Percentiles rank a stretch among this genome's conserved stretches.
phyloP scores from a whole-genome alignment of 2,113 vertebrate genomes.

The Bubo bubo region DNA sequence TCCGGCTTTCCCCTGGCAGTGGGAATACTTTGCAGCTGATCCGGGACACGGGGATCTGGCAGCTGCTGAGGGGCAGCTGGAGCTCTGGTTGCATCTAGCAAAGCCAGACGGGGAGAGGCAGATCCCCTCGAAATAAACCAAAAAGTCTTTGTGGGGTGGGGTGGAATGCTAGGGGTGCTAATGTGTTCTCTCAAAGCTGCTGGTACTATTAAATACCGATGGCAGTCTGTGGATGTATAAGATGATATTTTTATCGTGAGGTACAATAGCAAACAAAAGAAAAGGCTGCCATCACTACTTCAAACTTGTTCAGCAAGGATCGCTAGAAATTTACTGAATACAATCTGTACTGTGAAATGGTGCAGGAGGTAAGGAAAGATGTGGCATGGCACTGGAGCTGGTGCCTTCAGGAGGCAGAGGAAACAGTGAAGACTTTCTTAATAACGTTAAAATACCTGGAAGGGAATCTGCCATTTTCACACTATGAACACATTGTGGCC shows the following conservation, averaged over 20 bases:
- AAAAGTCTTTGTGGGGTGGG: neutral
- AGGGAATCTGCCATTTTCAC: neutral
- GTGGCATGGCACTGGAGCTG: accelerated
- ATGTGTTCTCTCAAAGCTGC: neutral
- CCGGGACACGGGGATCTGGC: neutral
- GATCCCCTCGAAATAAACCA: neutral
- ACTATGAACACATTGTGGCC: accelerated
- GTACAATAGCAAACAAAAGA: neutral
- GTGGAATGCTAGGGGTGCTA: neutral
- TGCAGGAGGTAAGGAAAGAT: neutral
- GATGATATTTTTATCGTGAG: neutral
- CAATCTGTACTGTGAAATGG: neutral
- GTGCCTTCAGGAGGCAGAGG: neutral
- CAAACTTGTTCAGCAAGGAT: neutral
- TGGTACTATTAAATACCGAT: neutral
- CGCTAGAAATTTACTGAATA: neutral
- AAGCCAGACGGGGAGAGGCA: neutral
- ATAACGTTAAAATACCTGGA: neutral
- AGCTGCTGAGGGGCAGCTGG: neutral
- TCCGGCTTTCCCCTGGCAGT: neutral
- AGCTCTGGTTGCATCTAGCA: neutral
- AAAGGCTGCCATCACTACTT: neutral
- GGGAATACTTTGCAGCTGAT: neutral
- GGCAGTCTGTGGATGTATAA: neutral
- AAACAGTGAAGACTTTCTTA: neutral